Percentiles rank a stretch among this genome's conserved stretches.
These are phyloP conservation scores for Chrosomus eos DNA, from an alignment of 2,797 vertebrate genomes.

Conservation along the genomic window DNA sequence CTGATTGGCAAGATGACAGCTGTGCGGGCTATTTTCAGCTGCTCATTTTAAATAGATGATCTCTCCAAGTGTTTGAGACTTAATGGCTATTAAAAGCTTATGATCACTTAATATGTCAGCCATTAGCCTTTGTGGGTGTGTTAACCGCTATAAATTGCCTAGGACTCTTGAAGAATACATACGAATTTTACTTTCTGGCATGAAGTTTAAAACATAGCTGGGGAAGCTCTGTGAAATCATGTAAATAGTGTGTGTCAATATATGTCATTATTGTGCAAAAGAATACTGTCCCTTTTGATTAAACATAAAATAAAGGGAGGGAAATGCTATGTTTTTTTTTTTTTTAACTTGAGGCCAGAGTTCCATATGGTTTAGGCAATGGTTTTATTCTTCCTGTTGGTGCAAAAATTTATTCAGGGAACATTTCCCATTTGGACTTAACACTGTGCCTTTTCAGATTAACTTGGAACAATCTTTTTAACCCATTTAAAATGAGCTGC, in stretches of 20 bases:
- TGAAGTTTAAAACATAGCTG: slow-evolving; percentile 43
- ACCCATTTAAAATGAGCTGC: slow-evolving; percentile 36
- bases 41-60: slow-evolving; percentile 60
- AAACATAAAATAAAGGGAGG: not conserved
- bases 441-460: slow-evolving; percentile 64
- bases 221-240: not conserved
- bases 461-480: slow-evolving; percentile 31
- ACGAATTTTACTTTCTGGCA: slow-evolving; percentile 47
- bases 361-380: slow-evolving; percentile 69
- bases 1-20: slow-evolving; percentile 61
- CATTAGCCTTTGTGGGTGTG: slow-evolving; percentile 73
- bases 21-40: slow-evolving; percentile 63
- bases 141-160: slow-evolving; percentile 64
- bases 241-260: not conserved
- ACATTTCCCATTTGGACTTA: slow-evolving; percentile 64
- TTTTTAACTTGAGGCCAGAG: slow-evolving; percentile 72
- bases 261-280: not conserved
- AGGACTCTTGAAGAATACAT: slow-evolving; percentile 36
- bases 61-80: slow-evolving; percentile 70
- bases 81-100: slow-evolving; percentile 79
- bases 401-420: slow-evolving; percentile 52
- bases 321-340: slow-evolving; percentile 63
- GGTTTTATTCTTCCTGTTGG: slow-evolving; percentile 72
- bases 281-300: not conserved
- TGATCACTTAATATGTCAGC: slow-evolving; percentile 78